Evolutionary conservation across 2,888 invertebrate species (phyloP).

Genomic region (Pimpla rufipes): DNA sequence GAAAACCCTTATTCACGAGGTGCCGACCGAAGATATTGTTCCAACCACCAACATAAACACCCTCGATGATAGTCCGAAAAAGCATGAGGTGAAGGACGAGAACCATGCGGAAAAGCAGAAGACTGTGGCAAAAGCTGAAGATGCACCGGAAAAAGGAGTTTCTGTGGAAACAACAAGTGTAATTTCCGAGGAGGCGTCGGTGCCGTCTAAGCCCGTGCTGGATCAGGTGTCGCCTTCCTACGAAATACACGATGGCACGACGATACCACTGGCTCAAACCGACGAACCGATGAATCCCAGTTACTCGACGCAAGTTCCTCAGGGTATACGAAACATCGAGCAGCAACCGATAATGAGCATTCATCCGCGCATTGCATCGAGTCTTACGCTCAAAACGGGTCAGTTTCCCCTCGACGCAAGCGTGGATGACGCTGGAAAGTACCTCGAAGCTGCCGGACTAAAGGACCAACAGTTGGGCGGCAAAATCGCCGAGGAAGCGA

Average conservation of each 20-base stretch:
- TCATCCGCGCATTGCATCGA: conserved; percentile 73
- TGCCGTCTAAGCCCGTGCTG: conserved; percentile 13
- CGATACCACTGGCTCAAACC: conserved; percentile 82
- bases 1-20: conserved; percentile 82
- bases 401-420: conserved; percentile 12
- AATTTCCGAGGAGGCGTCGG: background rate
- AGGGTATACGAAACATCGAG: conserved; percentile 37
- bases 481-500: background rate
- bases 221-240: conserved; percentile 71
- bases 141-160: background rate
- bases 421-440: conserved; percentile 27
- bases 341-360: conserved; percentile 74
- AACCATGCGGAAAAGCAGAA: no score
- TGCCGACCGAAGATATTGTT: conserved; percentile 84
- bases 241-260: conserved; percentile 90
- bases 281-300: conserved; percentile 65
- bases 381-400: conserved; percentile 34
- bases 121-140: conserved; percentile 32
- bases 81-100: conserved; percentile 8
- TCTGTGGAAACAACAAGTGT: background rate
- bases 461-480: background rate
- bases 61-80: conserved; percentile 34
- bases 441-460: conserved; percentile 23
- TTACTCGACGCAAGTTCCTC: conserved; percentile 64
- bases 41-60: conserved; percentile 59